Conservation (phyloP, 2,888 invertebrate genomes). For the Hymenopus coronatus region DNA sequence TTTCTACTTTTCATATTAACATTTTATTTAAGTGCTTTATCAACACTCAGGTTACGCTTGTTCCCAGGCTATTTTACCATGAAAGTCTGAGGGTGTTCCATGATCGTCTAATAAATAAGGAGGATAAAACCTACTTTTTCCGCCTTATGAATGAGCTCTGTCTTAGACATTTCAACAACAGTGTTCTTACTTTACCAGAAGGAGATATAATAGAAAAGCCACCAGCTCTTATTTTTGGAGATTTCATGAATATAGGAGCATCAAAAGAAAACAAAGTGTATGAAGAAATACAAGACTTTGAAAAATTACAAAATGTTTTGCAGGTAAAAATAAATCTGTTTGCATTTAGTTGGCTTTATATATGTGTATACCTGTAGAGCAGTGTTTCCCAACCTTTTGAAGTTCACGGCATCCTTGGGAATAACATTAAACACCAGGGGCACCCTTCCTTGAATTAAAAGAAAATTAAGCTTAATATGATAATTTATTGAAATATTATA, state of each 20-base stretch:
- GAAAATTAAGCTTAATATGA: too few relatives aligned
- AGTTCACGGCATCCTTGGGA: too few relatives aligned
- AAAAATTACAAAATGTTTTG: conserved; percentile 66
- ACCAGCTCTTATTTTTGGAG: conserved; percentile 76
- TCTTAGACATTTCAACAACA: conserved; percentile 59
- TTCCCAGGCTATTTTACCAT: conserved; percentile 77
- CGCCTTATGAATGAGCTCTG: conserved; percentile 67
- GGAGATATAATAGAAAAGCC: conserved; percentile 57
- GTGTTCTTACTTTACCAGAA: conserved; percentile 60
- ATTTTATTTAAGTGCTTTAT: neutral
- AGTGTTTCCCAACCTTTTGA: too few relatives aligned
- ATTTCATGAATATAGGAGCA: conserved; percentile 75
- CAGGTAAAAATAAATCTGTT: conserved; percentile 50
- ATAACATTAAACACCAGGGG: too few relatives aligned
- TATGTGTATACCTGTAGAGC: too few relatives aligned
- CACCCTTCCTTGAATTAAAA: too few relatives aligned
- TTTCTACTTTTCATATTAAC: too few relatives aligned
- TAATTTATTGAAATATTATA: too few relatives aligned
- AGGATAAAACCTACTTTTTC: conserved; percentile 80
- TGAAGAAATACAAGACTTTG: conserved; percentile 74
- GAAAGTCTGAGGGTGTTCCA: conserved; percentile 90
- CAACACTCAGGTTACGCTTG: neutral
- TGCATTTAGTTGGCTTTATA: neutral
- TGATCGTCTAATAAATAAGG: conserved; percentile 78
- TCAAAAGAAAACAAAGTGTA: conserved; percentile 72